Evolutionary conservation across 2,888 invertebrate species (phyloP).

Genomic region (Coleophora flavipennella): DNA sequence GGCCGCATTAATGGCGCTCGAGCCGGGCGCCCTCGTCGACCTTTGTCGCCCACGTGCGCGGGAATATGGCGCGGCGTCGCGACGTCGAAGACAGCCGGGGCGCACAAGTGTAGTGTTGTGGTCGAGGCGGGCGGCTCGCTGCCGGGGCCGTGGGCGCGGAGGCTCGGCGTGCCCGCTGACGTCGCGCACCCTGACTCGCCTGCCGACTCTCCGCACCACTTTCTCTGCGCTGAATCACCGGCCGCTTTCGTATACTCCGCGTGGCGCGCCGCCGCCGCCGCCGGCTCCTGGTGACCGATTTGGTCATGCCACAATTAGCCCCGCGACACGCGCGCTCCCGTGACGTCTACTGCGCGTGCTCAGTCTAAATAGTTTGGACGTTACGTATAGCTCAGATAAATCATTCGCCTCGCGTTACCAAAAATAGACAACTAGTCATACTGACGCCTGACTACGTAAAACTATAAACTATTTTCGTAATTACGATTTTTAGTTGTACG

Average conservation of each 20-base stretch:
- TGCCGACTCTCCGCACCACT: conserved; percentile 16
- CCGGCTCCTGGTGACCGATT: conserved; percentile 51
- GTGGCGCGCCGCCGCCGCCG: conserved; percentile 26
- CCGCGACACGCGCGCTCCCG: conserved; percentile 51
- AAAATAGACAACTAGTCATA: conserved; percentile 52
- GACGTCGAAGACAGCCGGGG: conserved; percentile 59
- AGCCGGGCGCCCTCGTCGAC: conserved; percentile 53
- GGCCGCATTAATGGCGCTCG: conserved; percentile 63
- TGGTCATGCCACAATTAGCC: conserved; percentile 66
- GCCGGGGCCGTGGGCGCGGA: conserved; percentile 54
- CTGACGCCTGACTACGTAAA: conserved; percentile 33
- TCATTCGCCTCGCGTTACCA: conserved; percentile 39
- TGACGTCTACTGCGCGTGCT: conserved; percentile 57
- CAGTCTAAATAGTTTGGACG: conserved; percentile 45
- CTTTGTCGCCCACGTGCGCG: conserved; percentile 69
- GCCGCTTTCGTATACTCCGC: conserved; percentile 44
- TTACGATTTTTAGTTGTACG: too few relatives aligned
- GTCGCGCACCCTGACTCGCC: conserved; percentile 16
- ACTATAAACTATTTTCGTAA: conserved; percentile 25
- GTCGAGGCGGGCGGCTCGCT: conserved; percentile 34
- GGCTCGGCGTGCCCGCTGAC: conserved; percentile 44
- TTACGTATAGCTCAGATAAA: conserved; percentile 58
- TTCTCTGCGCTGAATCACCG: conserved; percentile 52
- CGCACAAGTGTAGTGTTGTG: conserved; percentile 56
- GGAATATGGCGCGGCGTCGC: conserved; percentile 70